These are phyloP conservation scores for Hedya salicella DNA, from an alignment of 2,888 invertebrate genomes.

Conservation along the genomic window DNA sequence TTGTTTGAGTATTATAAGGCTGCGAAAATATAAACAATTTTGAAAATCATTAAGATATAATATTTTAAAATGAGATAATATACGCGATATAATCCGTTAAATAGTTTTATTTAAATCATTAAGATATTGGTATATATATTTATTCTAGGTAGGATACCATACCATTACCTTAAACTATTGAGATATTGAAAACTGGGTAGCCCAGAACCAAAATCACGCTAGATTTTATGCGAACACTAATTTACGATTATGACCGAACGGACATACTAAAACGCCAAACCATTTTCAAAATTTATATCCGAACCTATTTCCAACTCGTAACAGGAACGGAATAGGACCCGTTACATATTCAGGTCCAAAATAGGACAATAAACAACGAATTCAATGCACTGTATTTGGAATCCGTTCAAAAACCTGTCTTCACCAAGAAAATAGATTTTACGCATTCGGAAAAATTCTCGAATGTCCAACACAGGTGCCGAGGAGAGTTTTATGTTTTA, in stretches of 20 bases:
- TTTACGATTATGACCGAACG: neutral
- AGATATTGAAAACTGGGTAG: too few species aligned
- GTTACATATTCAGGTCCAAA: slow-evolving; percentile 44
- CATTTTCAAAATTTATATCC: slow-evolving; percentile 1
- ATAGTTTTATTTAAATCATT: too few species aligned
- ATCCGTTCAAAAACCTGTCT: slow-evolving; percentile 63
- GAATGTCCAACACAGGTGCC: slow-evolving; percentile 53
- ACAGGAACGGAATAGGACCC: slow-evolving; percentile 5
- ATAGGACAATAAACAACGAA: slow-evolving; percentile 62
- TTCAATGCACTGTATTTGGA: slow-evolving; percentile 63
- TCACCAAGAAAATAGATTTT: slow-evolving; percentile 60
- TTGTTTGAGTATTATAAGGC: too few species aligned
- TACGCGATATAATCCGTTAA: too few species aligned
- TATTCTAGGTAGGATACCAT: too few species aligned
- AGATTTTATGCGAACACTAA: slow-evolving; percentile 2
- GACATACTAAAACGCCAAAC: neutral
- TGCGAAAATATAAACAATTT: too few species aligned
- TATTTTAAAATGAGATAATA: too few species aligned
- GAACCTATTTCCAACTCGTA: neutral
- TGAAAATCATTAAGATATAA: too few species aligned
- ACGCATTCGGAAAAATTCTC: slow-evolving; percentile 50
- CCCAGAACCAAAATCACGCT: too few species aligned
- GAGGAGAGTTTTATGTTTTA: slow-evolving; percentile 58
- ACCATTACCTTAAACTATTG: too few species aligned
- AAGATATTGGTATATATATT: too few species aligned